These are phyloP conservation scores for Bombus superbus DNA, from an alignment of 1,140 invertebrate species.

Conservation along the genomic window DNA sequence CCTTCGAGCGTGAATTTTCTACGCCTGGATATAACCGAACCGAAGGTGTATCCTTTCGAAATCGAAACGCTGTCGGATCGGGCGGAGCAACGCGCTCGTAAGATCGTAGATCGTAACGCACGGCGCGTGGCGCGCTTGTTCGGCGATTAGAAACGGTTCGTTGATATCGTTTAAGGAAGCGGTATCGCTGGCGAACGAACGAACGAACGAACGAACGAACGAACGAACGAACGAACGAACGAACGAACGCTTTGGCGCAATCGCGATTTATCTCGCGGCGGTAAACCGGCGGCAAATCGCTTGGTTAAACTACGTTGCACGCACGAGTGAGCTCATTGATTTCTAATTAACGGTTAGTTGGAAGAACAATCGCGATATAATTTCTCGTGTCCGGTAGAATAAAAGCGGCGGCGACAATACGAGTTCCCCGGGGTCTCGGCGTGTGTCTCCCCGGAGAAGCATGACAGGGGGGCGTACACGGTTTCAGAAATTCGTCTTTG, in stretches of 20 bases:
- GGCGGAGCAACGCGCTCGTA: no score
- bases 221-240: not conserved
- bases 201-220: not conserved
- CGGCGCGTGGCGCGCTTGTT: no score
- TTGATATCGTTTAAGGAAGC: no score
- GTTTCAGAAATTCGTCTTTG: slow-evolving; percentile 80
- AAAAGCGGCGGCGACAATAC: slow-evolving; percentile 72
- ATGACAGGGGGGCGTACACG: slow-evolving; percentile 81
- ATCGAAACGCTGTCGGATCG: no score
- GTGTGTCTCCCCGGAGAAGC: slow-evolving; percentile 68
- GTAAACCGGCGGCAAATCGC: not conserved
- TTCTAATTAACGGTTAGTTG: slow-evolving; percentile 78
- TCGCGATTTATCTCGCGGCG: not conserved
- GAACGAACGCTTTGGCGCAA: slow-evolving; percentile 30
- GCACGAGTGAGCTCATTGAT: slow-evolving; percentile 79
- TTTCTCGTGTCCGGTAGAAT: slow-evolving; percentile 77
- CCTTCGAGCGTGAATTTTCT: no score
- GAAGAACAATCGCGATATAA: slow-evolving; percentile 78
- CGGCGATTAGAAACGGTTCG: no score
- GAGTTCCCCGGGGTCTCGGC: slow-evolving; percentile 73
- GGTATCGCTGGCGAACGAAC: not conserved
- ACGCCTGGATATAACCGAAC: no score
- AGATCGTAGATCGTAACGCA: no score
- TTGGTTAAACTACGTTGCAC: slow-evolving; percentile 42
- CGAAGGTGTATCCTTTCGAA: no score